These are phyloP conservation scores for Silurus meridionalis DNA, from an alignment of 2,113 vertebrate genomes.

Conservation along the genomic window DNA sequence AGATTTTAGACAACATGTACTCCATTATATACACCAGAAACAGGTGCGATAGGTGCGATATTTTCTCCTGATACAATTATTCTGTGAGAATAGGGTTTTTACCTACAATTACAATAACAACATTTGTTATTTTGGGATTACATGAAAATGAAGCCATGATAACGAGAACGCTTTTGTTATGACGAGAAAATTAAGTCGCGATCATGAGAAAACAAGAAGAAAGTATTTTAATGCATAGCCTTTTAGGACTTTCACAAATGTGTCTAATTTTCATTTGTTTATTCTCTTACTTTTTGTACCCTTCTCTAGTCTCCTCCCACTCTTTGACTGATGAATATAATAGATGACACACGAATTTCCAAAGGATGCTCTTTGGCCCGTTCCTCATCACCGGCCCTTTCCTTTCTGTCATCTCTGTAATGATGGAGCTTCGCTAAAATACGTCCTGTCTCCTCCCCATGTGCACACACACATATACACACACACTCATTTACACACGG, in stretches of 20 bases:
- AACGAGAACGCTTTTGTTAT: no score
- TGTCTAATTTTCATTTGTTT: neutral
- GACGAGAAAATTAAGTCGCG: no score
- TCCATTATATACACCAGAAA: no score
- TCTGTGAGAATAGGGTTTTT: no score
- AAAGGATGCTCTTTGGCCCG: constrained; percentile 41
- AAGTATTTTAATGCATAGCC: no score
- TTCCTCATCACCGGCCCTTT: constrained; percentile 32
- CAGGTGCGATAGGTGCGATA: no score
- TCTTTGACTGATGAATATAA: constrained; percentile 43
- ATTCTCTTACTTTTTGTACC: neutral
- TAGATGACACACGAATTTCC: constrained; percentile 49
- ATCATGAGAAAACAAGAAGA: no score
- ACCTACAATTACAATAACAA: no score
- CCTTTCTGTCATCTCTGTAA: constrained; percentile 42
- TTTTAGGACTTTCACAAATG: neutral
- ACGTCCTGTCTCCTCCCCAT: neutral
- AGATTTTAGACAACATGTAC: no score
- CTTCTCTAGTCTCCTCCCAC: neutral
- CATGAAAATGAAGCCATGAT: no score
- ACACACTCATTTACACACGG: constrained; percentile 24
- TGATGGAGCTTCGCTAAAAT: constrained; percentile 34
- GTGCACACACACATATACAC: neutral
- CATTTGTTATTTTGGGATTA: no score
- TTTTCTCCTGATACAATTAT: no score